Evolutionary conservation across 2,888 invertebrate species (phyloP).

Genomic region (Rhaphigaster nebulosa): DNA sequence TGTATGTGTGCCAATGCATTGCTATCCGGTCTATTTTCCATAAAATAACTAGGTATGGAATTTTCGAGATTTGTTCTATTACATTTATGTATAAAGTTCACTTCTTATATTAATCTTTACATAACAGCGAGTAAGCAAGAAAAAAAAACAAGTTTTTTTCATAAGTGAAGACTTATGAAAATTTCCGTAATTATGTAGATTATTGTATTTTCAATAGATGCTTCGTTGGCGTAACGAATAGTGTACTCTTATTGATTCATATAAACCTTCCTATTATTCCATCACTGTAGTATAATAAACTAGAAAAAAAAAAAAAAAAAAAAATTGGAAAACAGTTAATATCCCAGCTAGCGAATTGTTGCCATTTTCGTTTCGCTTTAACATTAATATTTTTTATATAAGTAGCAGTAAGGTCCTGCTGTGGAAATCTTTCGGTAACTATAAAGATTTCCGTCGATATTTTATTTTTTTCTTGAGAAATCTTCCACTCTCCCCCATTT

Average conservation of each 20-base stretch:
- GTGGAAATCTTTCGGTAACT: background rate
- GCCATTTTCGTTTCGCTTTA: background rate
- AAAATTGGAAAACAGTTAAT: background rate
- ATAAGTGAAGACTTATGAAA: too few relatives aligned
- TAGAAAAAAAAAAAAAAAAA: background rate
- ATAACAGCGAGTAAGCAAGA: too few relatives aligned
- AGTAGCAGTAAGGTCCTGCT: background rate
- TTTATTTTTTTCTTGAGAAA: background rate
- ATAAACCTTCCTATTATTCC: background rate
- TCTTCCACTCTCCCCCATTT: conserved; percentile 3
- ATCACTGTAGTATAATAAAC: background rate
- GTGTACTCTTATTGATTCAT: background rate
- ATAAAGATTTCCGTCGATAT: background rate
- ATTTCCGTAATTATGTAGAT: too few relatives aligned
- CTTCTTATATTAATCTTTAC: too few relatives aligned
- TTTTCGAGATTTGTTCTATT: too few relatives aligned
- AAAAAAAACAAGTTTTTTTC: too few relatives aligned
- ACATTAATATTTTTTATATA: background rate
- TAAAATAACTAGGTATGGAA: too few relatives aligned
- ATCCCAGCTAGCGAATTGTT: background rate
- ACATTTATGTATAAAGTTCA: too few relatives aligned
- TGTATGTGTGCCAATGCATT: too few relatives aligned
- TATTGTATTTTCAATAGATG: background rate
- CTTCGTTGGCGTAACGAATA: background rate
- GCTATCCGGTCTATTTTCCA: too few relatives aligned